A percentile compares a stretch with the other conserved stretches of the same genome.
These are phyloP conservation scores for Nephrotoma guestfalica DNA, from an alignment of 2,888 invertebrate genomes.

Conservation along the genomic window DNA sequence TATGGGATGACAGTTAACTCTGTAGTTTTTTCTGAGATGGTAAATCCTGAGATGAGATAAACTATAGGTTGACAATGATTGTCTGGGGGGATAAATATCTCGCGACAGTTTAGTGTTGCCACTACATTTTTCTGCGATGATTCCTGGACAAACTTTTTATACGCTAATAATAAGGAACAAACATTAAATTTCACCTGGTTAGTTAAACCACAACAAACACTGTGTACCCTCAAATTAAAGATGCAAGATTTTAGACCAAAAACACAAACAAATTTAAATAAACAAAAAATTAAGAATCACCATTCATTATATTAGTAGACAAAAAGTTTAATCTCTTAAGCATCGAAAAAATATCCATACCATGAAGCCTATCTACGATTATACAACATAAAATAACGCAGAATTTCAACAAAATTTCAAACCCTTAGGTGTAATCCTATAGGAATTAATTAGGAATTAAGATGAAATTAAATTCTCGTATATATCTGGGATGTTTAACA, in stretches of 20 bases:
- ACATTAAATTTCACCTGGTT: too few relatives aligned
- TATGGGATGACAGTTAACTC: too few relatives aligned
- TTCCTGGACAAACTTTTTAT: too few relatives aligned
- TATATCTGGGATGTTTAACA: background rate
- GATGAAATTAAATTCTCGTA: background rate
- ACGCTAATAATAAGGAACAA: too few relatives aligned
- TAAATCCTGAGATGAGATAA: too few relatives aligned
- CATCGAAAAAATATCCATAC: background rate
- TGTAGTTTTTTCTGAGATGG: too few relatives aligned
- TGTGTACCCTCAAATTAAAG: background rate
- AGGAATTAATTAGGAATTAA: conserved; percentile 2
- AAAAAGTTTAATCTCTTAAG: background rate
- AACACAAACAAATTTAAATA: background rate
- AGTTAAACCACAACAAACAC: too few relatives aligned
- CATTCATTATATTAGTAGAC: background rate
- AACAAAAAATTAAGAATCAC: background rate
- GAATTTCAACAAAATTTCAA: background rate
- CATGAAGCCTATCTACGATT: background rate
- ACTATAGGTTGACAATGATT: too few relatives aligned
- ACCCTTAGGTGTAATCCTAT: background rate
- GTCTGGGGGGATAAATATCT: too few relatives aligned
- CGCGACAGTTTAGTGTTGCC: too few relatives aligned
- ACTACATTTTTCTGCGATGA: too few relatives aligned
- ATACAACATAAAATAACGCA: background rate
- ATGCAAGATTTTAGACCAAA: background rate